These are phyloP conservation scores for Coelopa frigida DNA, from an alignment of 1,140 invertebrate species.

Conservation along the genomic window DNA sequence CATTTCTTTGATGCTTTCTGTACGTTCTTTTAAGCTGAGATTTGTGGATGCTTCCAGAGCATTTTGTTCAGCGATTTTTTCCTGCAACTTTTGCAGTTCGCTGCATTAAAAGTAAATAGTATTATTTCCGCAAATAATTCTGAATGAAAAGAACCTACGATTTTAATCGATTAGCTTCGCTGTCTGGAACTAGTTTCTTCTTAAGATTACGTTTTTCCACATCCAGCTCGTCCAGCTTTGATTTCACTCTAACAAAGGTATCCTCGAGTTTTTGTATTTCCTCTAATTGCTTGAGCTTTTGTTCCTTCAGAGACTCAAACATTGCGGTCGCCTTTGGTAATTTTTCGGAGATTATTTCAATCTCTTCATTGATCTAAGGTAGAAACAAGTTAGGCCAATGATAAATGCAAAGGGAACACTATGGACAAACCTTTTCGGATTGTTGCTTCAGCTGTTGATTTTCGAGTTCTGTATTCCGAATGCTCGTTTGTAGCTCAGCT, in stretches of 20 bases:
- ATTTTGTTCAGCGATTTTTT: slow-evolving; percentile 4
- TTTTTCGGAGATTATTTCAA: too few relatives aligned
- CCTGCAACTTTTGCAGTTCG: slow-evolving; percentile 10
- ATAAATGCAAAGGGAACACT: too few relatives aligned
- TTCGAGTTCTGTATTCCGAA: slow-evolving; percentile 15
- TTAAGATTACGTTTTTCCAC: slow-evolving; percentile 16
- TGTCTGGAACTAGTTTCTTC: slow-evolving; percentile 22
- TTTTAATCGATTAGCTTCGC: too few relatives aligned
- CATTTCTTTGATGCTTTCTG: slow-evolving; percentile 17
- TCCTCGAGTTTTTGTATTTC: slow-evolving; percentile 7
- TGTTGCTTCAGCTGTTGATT: slow-evolving; percentile 16
- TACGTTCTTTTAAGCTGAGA: slow-evolving; percentile 9
- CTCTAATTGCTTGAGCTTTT: slow-evolving; percentile 6
- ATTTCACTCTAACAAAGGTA: not conserved
- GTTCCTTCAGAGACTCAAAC: slow-evolving; percentile 10
- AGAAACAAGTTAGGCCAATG: too few relatives aligned
- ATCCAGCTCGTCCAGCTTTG: slow-evolving; percentile 11
- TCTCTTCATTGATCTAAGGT: too few relatives aligned
- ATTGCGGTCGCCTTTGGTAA: slow-evolving; percentile 11
- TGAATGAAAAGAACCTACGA: too few relatives aligned
- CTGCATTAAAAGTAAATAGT: too few relatives aligned
- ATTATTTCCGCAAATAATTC: too few relatives aligned
- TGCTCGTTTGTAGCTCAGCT: slow-evolving; percentile 9
- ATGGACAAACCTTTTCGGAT: slow-evolving; percentile 2
- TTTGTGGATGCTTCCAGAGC: not conserved